Conservation (phyloP, 2,113 vertebrate species). For the Probosciger aterrimus region DNA sequence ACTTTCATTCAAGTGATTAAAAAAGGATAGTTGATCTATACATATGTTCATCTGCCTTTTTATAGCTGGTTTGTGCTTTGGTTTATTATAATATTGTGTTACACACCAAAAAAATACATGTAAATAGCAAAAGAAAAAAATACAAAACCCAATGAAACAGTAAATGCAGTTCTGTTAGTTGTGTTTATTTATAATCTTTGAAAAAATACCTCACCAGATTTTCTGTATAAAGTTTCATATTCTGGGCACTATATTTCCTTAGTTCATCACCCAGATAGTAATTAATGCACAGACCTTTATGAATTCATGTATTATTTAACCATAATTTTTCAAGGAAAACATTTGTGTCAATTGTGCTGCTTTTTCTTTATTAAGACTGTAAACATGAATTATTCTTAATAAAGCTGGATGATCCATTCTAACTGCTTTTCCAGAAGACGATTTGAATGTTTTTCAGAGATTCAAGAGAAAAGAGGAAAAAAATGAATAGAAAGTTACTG, state of each 20-base stretch:
- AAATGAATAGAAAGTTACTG: accelerated
- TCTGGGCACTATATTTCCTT: neutral
- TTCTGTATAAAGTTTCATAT: neutral
- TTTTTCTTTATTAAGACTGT: neutral
- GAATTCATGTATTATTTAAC: neutral
- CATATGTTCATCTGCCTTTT: neutral
- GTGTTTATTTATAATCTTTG: neutral
- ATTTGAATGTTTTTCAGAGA: neutral
- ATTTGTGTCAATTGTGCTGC: neutral
- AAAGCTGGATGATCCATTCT: neutral
- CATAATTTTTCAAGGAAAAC: neutral
- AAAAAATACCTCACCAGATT: neutral
- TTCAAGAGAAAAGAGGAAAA: neutral
- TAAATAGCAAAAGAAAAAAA: neutral
- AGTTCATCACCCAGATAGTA: neutral
- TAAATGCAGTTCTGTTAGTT: neutral
- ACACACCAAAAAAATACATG: neutral
- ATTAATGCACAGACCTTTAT: neutral
- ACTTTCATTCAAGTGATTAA: neutral
- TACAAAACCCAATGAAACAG: neutral
- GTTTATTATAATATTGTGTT: neutral
- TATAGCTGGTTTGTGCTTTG: neutral
- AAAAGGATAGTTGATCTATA: neutral
- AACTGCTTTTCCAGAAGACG: neutral
- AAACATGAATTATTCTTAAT: neutral